phyloP scores from a whole-genome alignment of 2,113 vertebrate genomes.

The Gymnogyps californianus region DNA sequence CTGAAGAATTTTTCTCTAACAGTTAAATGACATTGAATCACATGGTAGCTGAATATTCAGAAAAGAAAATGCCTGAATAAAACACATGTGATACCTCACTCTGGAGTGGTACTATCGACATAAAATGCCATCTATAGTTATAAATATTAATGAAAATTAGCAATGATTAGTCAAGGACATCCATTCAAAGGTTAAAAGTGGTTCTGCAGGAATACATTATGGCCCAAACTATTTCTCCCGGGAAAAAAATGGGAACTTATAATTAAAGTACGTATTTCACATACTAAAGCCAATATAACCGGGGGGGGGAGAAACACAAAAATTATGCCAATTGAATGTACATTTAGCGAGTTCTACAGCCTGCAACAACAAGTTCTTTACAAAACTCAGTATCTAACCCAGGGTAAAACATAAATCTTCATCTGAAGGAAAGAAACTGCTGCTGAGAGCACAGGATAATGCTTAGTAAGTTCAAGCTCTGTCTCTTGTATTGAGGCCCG shows the following conservation, averaged over 20 bases:
- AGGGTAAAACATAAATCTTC: not conserved
- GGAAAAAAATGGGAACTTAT: not conserved
- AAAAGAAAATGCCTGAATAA: not conserved
- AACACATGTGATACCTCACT: not conserved
- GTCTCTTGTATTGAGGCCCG: not conserved
- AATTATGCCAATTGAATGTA: not conserved
- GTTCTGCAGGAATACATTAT: not conserved
- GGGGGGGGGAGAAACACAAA: not conserved
- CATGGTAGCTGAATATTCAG: not conserved
- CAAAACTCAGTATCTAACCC: not conserved
- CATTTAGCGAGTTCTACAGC: not conserved
- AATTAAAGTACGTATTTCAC: not conserved
- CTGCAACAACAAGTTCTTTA: not conserved
- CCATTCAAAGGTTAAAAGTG: not conserved
- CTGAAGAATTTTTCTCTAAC: not conserved
- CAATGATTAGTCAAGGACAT: not conserved
- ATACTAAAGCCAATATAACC: not conserved
- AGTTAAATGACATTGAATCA: not conserved
- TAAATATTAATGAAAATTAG: not conserved
- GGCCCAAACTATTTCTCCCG: not conserved
- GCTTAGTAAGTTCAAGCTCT: not conserved
- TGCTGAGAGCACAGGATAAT: not conserved
- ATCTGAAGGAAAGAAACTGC: not conserved
- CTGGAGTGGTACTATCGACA: not conserved
- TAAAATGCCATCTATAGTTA: not conserved